A percentile compares a stretch with the other conserved stretches of the same genome.
Conservation (phyloP, 35 echinoderm and acorn worm genomes). For the Chiridota heheva region DNA sequence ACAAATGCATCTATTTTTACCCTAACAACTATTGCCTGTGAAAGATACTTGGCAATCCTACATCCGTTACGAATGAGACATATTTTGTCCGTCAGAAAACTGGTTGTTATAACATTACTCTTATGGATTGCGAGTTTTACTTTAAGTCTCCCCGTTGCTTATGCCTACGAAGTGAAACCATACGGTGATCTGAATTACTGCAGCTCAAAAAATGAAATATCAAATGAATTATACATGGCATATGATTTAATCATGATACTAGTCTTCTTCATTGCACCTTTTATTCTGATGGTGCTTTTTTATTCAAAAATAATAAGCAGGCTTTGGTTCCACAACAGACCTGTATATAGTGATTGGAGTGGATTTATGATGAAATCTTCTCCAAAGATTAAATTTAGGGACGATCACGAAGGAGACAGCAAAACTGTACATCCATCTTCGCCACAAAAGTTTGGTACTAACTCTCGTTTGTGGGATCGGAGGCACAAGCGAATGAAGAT, state of each 20-base stretch:
- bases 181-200: conserved; percentile 37
- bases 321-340: conserved; percentile 52
- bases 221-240: background rate
- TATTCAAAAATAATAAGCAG: conserved; percentile 67
- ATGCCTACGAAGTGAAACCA: conserved; percentile 27
- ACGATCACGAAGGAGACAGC: conserved; percentile 7
- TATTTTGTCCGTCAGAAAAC: conserved; percentile 56
- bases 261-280: conserved; percentile 67
- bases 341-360: conserved; percentile 19
- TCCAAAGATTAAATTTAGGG: background rate
- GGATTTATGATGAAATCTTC: background rate
- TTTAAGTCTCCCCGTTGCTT: conserved; percentile 47
- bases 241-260: conserved; percentile 61
- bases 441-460: too few species aligned
- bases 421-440: background rate
- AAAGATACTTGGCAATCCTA: conserved; percentile 87
- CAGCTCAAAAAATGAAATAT: background rate
- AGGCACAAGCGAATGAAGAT: too few species aligned
- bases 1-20: conserved; percentile 82
- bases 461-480: too few species aligned
- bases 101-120: conserved; percentile 35
- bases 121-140: conserved; percentile 63
- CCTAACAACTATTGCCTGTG: conserved; percentile 72
- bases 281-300: conserved; percentile 72
- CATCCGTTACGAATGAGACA: conserved; percentile 75